Evolutionary conservation across 2,888 invertebrate species (phyloP), one percentile per base, ranked within the genome.

Genomic region (Allacma fusca): DNA sequence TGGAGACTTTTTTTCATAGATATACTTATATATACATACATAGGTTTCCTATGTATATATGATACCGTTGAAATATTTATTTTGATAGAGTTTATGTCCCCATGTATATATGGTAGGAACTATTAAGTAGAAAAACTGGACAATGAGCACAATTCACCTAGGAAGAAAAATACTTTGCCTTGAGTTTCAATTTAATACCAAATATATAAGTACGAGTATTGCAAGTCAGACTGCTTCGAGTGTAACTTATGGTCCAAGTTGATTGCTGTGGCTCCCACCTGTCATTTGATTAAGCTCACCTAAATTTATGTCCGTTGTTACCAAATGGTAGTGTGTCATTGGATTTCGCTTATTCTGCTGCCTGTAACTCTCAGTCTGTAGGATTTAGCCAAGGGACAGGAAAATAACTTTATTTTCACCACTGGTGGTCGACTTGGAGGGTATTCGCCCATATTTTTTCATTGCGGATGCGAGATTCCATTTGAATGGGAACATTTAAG

Each of bases 351-450:
- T 34, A 34, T 7, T 4, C 34, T 34, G 9, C 26, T 28, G 24
- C 64, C 24, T 44, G 44, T 13, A 44, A 44, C 16, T 16, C 44
- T 16, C 19, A 57, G 13, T 57, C 21, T 57, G 5, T 57, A 21
- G 12, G 19, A 59, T 59, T 59, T 23, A 59, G 34, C 34, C 24
- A 59, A 24, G 24, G 43, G 43, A 69, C 69, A 23, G 40, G 69
- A 69, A 43, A 69, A 69, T 69, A 69, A 69, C 69, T 69, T 40
- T 12, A 43, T 29, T 69, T 43, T 69, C 69, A 19, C 64, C 28
- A 28, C 24, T 64, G 64, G 64, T 64, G 64, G 64, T 64, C 64
- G 64, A 64, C 64, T 26, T 19, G 4, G 24, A 24, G 26, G 23
- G 64, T 19, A 24, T 24, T 24, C 24, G 28, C 28, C 28, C 34